Base-by-base conservation (phyloP, 1,140 invertebrate genomes). In the Pseudomyrmex pallidus region DNA sequence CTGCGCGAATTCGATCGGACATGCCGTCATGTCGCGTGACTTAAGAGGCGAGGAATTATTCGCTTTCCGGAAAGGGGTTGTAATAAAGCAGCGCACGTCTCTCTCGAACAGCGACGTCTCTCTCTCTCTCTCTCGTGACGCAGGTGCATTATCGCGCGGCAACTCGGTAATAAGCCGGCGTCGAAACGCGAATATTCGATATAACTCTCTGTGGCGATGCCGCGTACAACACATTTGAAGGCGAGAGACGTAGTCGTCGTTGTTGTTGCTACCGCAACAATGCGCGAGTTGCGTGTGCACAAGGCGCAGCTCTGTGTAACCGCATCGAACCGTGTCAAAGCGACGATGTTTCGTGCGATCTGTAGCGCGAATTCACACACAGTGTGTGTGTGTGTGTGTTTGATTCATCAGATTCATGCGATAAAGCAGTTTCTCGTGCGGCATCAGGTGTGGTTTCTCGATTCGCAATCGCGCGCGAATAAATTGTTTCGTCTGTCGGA, bases 261-360 rank as follows among this genome's bases (percentile, higher is more conserved):
- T 48, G 64, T 73, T 35, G 20, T 50, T 66, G 46, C 46, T 35
- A 5, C 35, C 35, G 35, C 35, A 35, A 70, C 80, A 76, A 83
- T 78, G 59, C 35, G 70, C 57, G 25, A 64, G 57, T 64, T 61
- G 82, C 74, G 50, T 52, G 74, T 77, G 17, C 62, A 74, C 68
- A 77, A 77, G 84, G 66, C 68, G 83, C 70, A 35, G 59, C 70
- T 46, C 76, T 87, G 56, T 87, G 72, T 68, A 87, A 82, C 78
- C 83, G 77, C 83, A 82, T 82, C 68, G 77, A 70, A 59, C 48
- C 86, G 61, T 82, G 73, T 85, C 72, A 62, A 68, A 85, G 62
- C 50, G 68, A 83, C 63, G 62, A 73, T 59, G 77, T 84, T 86
- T 76, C 57, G 44, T 66, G 64, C 57, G 52, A 64, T 63, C 68